phyloP scores from a whole-genome alignment of 2,797 vertebrate genomes.

The Enteromius fasciolatus region DNA sequence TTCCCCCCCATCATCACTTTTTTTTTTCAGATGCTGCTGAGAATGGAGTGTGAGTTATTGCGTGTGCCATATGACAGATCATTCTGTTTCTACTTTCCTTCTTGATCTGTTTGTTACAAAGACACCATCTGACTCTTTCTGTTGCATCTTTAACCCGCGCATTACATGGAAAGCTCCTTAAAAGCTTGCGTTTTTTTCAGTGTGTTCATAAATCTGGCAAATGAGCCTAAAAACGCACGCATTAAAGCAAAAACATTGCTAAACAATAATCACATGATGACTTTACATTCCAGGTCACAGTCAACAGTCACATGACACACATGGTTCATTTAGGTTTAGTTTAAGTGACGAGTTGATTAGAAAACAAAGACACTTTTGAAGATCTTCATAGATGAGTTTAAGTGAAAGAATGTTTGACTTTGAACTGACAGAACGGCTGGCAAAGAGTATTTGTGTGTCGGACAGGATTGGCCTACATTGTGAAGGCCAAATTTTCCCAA shows the following conservation, averaged over 20 bases:
- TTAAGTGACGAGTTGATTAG: background rate
- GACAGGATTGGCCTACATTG: conserved; percentile 5
- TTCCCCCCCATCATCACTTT: conserved; percentile 40
- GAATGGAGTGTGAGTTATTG: conserved; percentile 15
- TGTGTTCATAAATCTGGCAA: conserved; percentile 36
- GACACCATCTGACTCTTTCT: conserved; percentile 6
- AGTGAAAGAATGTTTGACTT: background rate
- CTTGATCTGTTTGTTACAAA: conserved; percentile 14
- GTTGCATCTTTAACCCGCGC: conserved; percentile 67
- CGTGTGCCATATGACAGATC: background rate
- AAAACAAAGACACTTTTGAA: background rate
- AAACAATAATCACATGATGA: conserved; percentile 35
- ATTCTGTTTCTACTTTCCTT: conserved; percentile 11
- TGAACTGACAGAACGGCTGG: background rate
- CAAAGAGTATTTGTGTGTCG: background rate
- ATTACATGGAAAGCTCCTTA: conserved; percentile 77
- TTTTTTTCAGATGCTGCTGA: background rate
- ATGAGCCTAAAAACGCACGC: conserved; percentile 6
- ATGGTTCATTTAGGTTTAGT: background rate
- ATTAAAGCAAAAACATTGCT: conserved; percentile 15
- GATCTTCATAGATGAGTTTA: background rate
- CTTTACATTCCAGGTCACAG: conserved; percentile 13
- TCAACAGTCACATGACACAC: background rate
- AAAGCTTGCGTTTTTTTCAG: conserved; percentile 61
- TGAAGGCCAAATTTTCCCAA: background rate